These are phyloP conservation scores for Dendrolimus pini DNA, from an alignment of 2,888 invertebrate species.

Conservation along the genomic window DNA sequence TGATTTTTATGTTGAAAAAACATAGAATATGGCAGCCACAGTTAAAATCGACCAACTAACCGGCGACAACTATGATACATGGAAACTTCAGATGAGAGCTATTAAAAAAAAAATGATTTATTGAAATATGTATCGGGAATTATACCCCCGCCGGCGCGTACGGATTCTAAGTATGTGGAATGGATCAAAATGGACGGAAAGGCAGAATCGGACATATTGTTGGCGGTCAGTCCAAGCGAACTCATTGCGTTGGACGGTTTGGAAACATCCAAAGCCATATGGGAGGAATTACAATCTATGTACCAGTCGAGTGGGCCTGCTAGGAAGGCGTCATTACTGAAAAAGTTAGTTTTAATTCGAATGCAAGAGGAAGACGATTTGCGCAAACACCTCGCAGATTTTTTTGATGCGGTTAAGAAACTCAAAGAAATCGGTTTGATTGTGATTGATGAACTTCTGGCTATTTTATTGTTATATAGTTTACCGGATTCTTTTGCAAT, in stretches of 20 bases:
- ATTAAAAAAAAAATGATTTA: constrained; percentile 15
- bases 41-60: constrained; percentile 8
- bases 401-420: no score
- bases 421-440: no score
- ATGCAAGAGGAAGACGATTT: constrained; percentile 2
- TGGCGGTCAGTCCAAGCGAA: constrained; percentile 1
- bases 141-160: constrained; percentile 1
- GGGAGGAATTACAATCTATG: background rate
- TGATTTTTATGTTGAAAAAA: constrained; percentile 2
- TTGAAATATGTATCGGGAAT: constrained; percentile 11
- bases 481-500: constrained; percentile 14
- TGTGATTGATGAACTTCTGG: no score
- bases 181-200: constrained; percentile 1
- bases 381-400: background rate
- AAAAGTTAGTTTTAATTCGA: constrained; percentile 4
- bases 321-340: constrained; percentile 5
- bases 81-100: constrained; percentile 15
- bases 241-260: background rate
- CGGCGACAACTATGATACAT: constrained; percentile 12
- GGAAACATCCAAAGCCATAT: no score
- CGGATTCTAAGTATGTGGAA: constrained; percentile 1
- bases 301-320: constrained; percentile 4
- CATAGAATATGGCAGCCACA: constrained; percentile 3
- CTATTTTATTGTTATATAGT: constrained; percentile 8
- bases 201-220: constrained; percentile 4